Conservation (phyloP, 1,140 invertebrate species). For the Apis cerana region DNA sequence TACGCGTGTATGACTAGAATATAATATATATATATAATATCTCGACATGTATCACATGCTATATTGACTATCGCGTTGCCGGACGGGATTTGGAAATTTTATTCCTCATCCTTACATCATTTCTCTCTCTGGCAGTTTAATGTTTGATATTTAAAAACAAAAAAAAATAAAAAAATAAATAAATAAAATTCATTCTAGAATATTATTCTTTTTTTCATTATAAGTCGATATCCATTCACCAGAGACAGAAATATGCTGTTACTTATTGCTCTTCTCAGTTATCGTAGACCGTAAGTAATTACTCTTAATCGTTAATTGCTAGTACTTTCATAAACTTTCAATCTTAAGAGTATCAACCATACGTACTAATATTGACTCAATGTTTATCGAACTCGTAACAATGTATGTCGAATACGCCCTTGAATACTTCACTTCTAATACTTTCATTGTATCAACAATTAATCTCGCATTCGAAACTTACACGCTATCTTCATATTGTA, state of each 20-base stretch:
- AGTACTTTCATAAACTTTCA: constrained; percentile 62
- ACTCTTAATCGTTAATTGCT: constrained; percentile 42
- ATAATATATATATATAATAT: constrained; percentile 71
- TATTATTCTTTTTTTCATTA: neutral
- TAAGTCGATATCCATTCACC: constrained; percentile 12
- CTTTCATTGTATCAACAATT: constrained; percentile 36
- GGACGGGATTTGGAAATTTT: constrained; percentile 72
- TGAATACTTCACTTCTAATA: constrained; percentile 29
- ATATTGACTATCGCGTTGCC: constrained; percentile 81
- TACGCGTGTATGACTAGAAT: constrained; percentile 61
- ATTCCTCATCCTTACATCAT: constrained; percentile 56
- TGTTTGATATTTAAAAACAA: constrained; percentile 4
- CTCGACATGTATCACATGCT: constrained; percentile 80
- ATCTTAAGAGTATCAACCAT: constrained; percentile 33
- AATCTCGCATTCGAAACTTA: constrained; percentile 26
- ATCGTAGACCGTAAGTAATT: constrained; percentile 41
- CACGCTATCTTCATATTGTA: constrained; percentile 29
- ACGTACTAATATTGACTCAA: constrained; percentile 32
- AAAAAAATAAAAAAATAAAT: neutral
- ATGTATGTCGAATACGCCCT: neutral
- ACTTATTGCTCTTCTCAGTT: constrained; percentile 58
- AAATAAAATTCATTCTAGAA: constrained; percentile 22
- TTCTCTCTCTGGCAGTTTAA: constrained; percentile 45
- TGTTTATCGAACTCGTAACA: constrained; percentile 43
- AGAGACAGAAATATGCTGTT: constrained; percentile 49